Base-by-base conservation (phyloP, 2,797 vertebrate species). In the Steatocranus sp. region DNA sequence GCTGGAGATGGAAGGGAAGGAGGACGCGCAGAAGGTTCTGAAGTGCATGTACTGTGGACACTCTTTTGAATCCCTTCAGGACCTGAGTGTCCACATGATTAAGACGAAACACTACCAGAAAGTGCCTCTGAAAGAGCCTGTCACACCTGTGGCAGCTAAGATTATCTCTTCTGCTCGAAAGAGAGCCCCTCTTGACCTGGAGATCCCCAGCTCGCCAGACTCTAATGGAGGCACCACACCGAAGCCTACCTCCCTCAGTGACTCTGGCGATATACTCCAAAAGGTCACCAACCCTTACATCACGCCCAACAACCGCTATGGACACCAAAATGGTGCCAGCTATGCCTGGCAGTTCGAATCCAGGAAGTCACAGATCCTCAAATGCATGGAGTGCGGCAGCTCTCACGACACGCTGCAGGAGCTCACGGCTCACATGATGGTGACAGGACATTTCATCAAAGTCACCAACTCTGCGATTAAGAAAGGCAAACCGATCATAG, bases 101-200 rank as follows among this genome's bases (percentile, higher is more conserved):
- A 99, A 99, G 97, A 99, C 99, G 1, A 99, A 99, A 99, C 99
- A 99, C 97, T 99, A 99, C 97, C 99, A 99, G 96, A 99, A 99
- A 99, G 99, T 99, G 98, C 99, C 99, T 98, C 98, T 99, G 94
- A 99, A 99, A 96, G 99, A 99, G 93, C 99, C 99, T 8, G 97
- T 99, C 94, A 99, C 98, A 27, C 98, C 98, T 3, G 97, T 99
- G 84, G 95, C 97, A 89, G 97, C 98, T 89, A 99, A 99, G 95
- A 98, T 98, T 80, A 96, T 99, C 79, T 97, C 98, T 43, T 97
- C 98, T 4, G 93, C 97, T 75, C 96, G 98, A 79, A 99, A 98
- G 96, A 98, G 98, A 96, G 95, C 96, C 3, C 97, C 98, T 0
- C 95, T 98, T 86, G 99, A 99, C 49, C 96, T 98, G 70, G 98